Evolutionary conservation across 2,888 invertebrate species (phyloP), one percentile per base, ranked within the genome.

Genomic region (Oscheius onirici): DNA sequence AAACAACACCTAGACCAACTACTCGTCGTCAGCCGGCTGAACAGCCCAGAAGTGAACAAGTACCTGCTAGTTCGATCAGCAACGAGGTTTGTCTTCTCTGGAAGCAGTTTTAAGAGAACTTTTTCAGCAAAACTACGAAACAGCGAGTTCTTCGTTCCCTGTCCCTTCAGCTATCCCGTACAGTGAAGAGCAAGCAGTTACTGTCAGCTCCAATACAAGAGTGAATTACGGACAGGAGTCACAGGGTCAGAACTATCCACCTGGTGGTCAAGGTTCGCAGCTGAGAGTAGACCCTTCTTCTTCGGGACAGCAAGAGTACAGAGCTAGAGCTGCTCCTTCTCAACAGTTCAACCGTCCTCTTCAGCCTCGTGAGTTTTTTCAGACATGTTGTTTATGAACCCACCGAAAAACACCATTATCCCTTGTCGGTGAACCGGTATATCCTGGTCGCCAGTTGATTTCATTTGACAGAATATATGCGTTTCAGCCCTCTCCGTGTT

Each of bases 51-150:
- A 8, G 3, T 34, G 34, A 34, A 3, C 34, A 26, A 3, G 57
- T 57, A 3, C 57, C 57, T 5, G 57, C 57, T n/a, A 57, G 57
- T 15, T 57, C 57, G n/a, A 57, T 57, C n/a, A 34, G n/a, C 40
- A 34, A 57, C 57, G 57, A 57, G 40, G 57, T 57, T 13, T 17
- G 57, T 46, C 43, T 43, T 43, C 10, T 43, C 15, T 43, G 15
- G 8, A 13, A 43, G 15, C 46, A 46, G 46, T 5, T 46, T 46
- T 13, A 46, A 46, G 13, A 24, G 5, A 20, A 24, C 13, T 17
- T 3, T 52, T 52, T 24, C 20, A 52, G 52, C 52, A 52, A 52
- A 52, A 52, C 24, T 52, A 52, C 52, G 52, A 34, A 3, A 34
- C 5, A 34, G 34, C 34, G 5, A 34, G 34, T 34, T 3, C 34